Evolutionary conservation across 2,888 invertebrate genomes (phyloP).

Genomic region (Lycophotia porphyrea): DNA sequence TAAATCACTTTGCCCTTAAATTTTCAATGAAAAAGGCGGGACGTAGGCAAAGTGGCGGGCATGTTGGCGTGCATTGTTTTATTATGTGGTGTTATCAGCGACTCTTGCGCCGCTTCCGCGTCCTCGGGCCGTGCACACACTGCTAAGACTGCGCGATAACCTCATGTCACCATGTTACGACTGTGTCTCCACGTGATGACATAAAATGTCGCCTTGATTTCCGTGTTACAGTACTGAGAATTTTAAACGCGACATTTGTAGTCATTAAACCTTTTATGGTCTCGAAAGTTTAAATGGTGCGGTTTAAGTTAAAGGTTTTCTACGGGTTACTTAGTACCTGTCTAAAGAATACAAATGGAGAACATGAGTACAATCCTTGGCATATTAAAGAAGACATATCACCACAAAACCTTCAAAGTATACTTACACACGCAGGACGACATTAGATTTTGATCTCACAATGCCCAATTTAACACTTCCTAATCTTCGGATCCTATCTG

Average conservation of each 20-base stretch:
- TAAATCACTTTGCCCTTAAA: conserved; percentile 62
- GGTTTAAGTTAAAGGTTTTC: conserved; percentile 3
- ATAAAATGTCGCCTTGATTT: conserved; percentile 54
- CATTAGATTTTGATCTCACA: conserved; percentile 44
- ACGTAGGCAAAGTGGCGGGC: conserved; percentile 59
- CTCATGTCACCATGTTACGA: conserved; percentile 54
- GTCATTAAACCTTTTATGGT: conserved; percentile 44
- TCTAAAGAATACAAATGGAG: not conserved
- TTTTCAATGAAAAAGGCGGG: conserved; percentile 66
- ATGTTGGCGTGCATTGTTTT: conserved; percentile 74
- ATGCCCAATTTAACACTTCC: conserved; percentile 45
- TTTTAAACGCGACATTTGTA: conserved; percentile 46
- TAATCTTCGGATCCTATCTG: conserved; percentile 52
- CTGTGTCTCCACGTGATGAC: conserved; percentile 44
- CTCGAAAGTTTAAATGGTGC: conserved; percentile 3
- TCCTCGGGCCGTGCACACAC: conserved; percentile 58
- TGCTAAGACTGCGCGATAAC: conserved; percentile 63
- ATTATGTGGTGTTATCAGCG: conserved; percentile 76
- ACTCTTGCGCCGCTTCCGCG: conserved; percentile 73
- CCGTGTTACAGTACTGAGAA: conserved; percentile 31
- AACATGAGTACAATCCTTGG: not conserved
- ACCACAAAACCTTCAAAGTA: conserved; percentile 4
- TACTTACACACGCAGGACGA: not conserved
- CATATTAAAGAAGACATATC: not conserved
- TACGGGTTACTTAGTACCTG: not conserved